phyloP scores from a whole-genome alignment of 2,888 invertebrate genomes.

The Palloptera scutellata region DNA sequence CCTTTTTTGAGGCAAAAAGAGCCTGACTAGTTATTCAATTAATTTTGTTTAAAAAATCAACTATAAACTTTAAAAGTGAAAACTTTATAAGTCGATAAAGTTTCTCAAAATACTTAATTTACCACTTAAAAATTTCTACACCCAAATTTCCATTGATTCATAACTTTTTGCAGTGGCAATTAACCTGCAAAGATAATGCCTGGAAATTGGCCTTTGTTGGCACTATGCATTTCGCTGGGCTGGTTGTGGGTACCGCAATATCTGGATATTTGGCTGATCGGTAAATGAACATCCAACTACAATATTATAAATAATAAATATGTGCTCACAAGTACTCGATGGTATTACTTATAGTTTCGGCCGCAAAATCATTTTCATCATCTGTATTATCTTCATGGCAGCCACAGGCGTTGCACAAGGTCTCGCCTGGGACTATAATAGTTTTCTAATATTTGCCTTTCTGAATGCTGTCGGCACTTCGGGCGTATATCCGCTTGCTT shows the following conservation, averaged over 20 bases:
- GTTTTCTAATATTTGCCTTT: constrained; percentile 67
- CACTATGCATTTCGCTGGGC: constrained; percentile 71
- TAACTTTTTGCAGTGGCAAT: constrained; percentile 65
- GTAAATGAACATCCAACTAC: constrained; percentile 54
- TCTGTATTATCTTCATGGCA: constrained; percentile 69
- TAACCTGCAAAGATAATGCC: constrained; percentile 70
- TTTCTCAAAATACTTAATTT: no score
- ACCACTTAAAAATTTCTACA: background rate
- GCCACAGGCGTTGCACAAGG: constrained; percentile 68
- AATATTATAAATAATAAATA: background rate
- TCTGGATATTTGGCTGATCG: constrained; percentile 71
- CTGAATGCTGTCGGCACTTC: constrained; percentile 71
- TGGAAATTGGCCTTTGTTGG: constrained; percentile 72
- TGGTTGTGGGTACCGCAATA: constrained; percentile 69
- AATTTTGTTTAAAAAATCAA: no score
- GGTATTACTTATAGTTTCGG: constrained; percentile 65
- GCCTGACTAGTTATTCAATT: no score
- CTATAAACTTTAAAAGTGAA: no score
- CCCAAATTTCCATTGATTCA: background rate
- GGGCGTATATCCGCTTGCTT: constrained; percentile 70
- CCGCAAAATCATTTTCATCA: constrained; percentile 68
- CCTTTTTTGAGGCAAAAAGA: no score
- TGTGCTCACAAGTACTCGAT: background rate
- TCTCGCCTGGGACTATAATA: constrained; percentile 66
- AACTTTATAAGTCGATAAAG: no score